Conservation (phyloP, 1,140 invertebrate species). For the Tetranychus urticae region DNA sequence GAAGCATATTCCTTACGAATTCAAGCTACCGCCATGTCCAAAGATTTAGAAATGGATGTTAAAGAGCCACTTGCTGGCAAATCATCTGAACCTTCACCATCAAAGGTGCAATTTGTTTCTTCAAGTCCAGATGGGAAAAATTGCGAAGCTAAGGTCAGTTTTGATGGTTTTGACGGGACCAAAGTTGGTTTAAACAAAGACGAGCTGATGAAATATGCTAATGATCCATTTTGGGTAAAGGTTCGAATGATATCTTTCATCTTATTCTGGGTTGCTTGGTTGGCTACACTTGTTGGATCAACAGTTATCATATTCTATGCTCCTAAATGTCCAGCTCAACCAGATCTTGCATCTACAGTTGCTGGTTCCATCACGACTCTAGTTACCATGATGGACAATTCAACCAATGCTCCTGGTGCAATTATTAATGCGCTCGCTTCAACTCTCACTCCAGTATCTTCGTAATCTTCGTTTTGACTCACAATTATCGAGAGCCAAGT, state of each 20-base stretch:
- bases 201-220: conserved; percentile 61
- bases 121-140: neutral
- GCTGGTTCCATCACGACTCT: too few species aligned
- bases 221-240: conserved; percentile 71
- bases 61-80: neutral
- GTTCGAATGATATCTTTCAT: conserved; percentile 60
- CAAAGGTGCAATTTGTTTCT: neutral
- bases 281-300: conserved; percentile 55
- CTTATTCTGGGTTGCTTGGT: conserved; percentile 61
- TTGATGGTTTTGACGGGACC: neutral
- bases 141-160: neutral
- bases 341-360: too few species aligned
- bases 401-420: too few species aligned
- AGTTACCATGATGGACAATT: too few species aligned
- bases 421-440: too few species aligned
- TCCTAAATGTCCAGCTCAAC: conserved; percentile 37
- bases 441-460: too few species aligned
- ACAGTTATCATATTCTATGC: conserved; percentile 55
- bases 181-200: conserved; percentile 52
- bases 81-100: neutral
- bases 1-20: too few species aligned
- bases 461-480: too few species aligned
- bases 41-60: neutral
- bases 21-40: too few species aligned
- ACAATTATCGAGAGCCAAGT: too few species aligned